Percentiles rank a stretch among this genome's conserved stretches.
These are phyloP conservation scores for Odontophorus gujanensis DNA, from an alignment of 2,113 vertebrate species.

Conservation along the genomic window DNA sequence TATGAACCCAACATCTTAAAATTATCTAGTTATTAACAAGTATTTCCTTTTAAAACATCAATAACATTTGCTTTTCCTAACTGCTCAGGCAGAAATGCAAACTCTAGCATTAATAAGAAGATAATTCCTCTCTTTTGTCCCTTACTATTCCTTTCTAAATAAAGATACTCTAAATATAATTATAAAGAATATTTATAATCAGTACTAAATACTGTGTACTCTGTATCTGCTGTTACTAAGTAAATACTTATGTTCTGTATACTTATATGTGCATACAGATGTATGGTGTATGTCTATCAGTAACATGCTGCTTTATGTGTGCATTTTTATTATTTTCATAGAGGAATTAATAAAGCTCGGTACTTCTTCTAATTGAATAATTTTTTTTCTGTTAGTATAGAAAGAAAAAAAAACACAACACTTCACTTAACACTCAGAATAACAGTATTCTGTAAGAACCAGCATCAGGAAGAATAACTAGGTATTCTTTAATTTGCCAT, in stretches of 20 bases:
- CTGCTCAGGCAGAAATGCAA: conserved; percentile 36
- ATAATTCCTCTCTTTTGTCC: conserved; percentile 35
- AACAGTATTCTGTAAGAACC: neutral
- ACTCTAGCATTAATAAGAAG: neutral
- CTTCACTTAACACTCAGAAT: neutral
- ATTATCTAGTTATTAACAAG: conserved; percentile 85
- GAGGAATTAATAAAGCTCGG: neutral
- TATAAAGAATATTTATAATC: conserved; percentile 1
- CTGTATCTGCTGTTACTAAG: neutral
- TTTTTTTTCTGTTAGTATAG: neutral
- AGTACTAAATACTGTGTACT: neutral
- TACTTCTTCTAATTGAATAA: neutral
- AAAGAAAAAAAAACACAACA: neutral
- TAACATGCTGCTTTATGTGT: neutral
- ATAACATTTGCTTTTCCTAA: conserved; percentile 82
- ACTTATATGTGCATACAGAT: neutral
- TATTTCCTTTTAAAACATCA: conserved; percentile 88
- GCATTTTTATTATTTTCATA: neutral
- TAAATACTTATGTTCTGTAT: neutral
- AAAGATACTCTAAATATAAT: neutral
- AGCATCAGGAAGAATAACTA: neutral
- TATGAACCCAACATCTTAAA: conserved; percentile 92
- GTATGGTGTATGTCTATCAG: too few species aligned
- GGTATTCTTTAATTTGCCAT: neutral
- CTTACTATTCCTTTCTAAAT: conserved; percentile 10